Conservation (phyloP, 2,113 vertebrate species). For the Lipophrys pholis region DNA sequence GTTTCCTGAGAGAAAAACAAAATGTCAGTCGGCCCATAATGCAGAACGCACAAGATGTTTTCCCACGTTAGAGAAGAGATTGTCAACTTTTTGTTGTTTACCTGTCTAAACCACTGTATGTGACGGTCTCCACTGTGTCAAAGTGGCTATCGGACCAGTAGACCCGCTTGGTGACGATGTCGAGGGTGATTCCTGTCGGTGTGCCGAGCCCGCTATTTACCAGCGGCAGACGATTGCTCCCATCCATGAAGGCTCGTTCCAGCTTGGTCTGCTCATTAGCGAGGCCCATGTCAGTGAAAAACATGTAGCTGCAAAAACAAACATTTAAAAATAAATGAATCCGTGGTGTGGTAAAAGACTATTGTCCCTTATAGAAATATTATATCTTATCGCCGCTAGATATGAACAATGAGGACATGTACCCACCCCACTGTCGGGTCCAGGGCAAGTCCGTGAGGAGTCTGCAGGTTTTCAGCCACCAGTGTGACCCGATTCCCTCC, state of each 20-base stretch:
- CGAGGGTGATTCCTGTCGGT: constrained; percentile 78
- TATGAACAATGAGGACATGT: too few species aligned
- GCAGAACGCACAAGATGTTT: neutral
- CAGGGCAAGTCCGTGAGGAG: constrained; percentile 79
- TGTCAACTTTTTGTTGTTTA: constrained; percentile 21
- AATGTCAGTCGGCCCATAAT: neutral
- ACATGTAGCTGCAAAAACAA: constrained; percentile 79
- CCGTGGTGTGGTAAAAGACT: too few species aligned
- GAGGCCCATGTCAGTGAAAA: constrained; percentile 78
- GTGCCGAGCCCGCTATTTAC: constrained; percentile 75
- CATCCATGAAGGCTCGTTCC: constrained; percentile 83
- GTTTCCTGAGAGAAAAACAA: constrained; percentile 53
- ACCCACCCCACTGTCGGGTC: constrained; percentile 82
- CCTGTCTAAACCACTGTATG: constrained; percentile 81
- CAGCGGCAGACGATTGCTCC: constrained; percentile 77
- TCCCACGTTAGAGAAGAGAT: too few species aligned
- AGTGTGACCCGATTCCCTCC: constrained; percentile 79
- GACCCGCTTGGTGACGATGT: constrained; percentile 78
- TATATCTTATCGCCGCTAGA: too few species aligned
- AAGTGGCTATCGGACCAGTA: constrained; percentile 85
- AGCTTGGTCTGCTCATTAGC: constrained; percentile 68
- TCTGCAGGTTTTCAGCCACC: constrained; percentile 80
- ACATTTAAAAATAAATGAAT: neutral
- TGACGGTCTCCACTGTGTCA: constrained; percentile 81
- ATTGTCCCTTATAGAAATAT: neutral